These are phyloP conservation scores for Harpagus bidentatus DNA, from an alignment of 2,113 vertebrate genomes.

Conservation along the genomic window DNA sequence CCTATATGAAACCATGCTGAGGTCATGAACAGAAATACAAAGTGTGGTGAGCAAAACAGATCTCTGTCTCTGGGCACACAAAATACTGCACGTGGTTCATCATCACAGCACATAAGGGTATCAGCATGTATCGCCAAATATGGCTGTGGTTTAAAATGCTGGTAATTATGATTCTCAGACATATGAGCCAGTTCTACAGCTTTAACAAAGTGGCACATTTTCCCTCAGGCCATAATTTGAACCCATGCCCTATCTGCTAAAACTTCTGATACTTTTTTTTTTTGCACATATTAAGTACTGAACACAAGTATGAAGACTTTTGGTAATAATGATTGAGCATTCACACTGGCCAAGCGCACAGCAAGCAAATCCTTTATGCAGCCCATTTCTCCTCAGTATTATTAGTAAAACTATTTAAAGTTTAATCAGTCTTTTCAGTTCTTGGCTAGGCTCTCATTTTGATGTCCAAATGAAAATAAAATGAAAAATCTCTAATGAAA, in stretches of 20 bases:
- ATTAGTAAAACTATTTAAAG: conserved; percentile 19
- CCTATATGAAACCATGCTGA: background rate
- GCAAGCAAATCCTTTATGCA: background rate
- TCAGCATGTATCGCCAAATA: background rate
- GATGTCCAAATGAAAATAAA: background rate
- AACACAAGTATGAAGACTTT: background rate
- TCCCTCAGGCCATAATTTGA: background rate
- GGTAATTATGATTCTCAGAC: background rate
- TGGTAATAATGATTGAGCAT: background rate
- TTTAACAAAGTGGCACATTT: background rate
- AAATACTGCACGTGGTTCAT: background rate
- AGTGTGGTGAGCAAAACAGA: background rate
- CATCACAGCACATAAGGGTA: background rate
- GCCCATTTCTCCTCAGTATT: background rate
- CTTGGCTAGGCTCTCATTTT: background rate
- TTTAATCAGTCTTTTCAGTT: conserved; percentile 9
- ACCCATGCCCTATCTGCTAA: background rate
- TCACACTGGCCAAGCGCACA: background rate
- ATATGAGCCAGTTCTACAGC: background rate
- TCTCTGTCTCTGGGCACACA: background rate
- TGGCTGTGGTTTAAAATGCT: background rate
- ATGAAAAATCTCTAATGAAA: conserved; percentile 18
- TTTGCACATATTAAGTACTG: background rate
- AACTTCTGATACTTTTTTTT: background rate
- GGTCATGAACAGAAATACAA: background rate